These are phyloP conservation scores for Rallus limicola DNA, from an alignment of 2,113 vertebrate genomes.

Conservation along the genomic window DNA sequence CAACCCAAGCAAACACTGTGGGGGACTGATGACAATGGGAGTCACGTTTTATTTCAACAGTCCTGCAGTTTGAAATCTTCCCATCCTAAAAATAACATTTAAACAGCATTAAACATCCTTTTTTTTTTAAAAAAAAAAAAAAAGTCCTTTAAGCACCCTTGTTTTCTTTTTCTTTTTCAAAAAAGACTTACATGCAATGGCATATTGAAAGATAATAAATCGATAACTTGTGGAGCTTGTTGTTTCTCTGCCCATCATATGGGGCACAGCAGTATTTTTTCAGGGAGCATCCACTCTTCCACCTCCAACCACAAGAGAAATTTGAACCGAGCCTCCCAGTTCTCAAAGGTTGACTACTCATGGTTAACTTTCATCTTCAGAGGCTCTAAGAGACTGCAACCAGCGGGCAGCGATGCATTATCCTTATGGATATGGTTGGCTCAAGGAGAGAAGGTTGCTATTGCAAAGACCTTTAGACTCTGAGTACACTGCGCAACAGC, in stretches of 20 bases:
- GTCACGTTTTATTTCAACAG: not conserved
- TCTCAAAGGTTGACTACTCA: not conserved
- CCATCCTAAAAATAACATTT: not conserved
- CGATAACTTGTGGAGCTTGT: not conserved
- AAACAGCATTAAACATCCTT: not conserved
- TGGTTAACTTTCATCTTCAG: not conserved
- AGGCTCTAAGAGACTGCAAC: not conserved
- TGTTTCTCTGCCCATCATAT: not conserved
- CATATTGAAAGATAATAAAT: not conserved
- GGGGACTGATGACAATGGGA: not conserved
- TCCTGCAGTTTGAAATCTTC: not conserved
- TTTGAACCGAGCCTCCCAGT: not conserved
- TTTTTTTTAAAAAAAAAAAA: not conserved
- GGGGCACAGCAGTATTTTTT: not conserved
- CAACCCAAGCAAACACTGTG: not conserved
- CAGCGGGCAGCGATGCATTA: not conserved
- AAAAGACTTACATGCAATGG: not conserved
- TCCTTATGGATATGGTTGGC: not conserved
- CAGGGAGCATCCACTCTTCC: not conserved
- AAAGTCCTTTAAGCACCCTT: not conserved
- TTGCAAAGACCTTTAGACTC: not conserved
- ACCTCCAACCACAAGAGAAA: conserved; percentile 7
- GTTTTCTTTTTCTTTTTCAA: too few species aligned
- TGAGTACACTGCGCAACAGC: not conserved
- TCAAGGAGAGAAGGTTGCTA: not conserved